Base-by-base conservation (phyloP, 2,113 vertebrate species). In the Anhinga rufa region DNA sequence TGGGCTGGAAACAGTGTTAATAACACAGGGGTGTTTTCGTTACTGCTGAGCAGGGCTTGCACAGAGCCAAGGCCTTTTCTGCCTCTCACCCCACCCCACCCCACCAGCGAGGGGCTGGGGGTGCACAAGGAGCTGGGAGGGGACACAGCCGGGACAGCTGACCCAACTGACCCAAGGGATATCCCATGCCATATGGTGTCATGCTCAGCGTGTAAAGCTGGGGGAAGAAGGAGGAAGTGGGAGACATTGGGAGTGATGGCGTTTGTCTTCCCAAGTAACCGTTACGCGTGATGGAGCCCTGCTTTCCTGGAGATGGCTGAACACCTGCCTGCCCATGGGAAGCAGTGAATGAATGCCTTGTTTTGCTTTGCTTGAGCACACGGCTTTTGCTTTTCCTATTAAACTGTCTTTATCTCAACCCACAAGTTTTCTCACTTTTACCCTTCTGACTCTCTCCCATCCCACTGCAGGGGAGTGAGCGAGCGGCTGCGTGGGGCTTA, bases 181-280 rank as follows among this genome's bases (percentile, higher is more conserved):
- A 32, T 20, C 9, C 65, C 42, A 32, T 2, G 16, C 21, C 79
- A 21, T 31, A 36, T 5, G 8, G 13, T 1, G 1, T 17, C 14
- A 25, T 7, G 32, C 44, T 44, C 44, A 44, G 44, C 49, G 29
- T 5, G 26, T 4, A 84, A 10, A 55, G 21, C 7, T 48, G 17
- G 51, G 51, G 49, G 38, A 4, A 52, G 49, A 17, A 48, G 13
- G 4, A 74, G 34, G 14, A 46, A 44, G 29, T 9, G 13, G 34
- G 28, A 17, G 5, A 40, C 4, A 0, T 21, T 40, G 1, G 0
- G 34, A 57, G 22, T 40, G n/a, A 46, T 17, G 26, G 13, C 0
- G 0, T 38, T 32, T 55, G 40, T 55, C 49, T 85, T 64, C 40
- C 28, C 32, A 55, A 29, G 21, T n/a, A 1, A n/a, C 57, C 2